Conservation (phyloP, 2,888 invertebrate species). For the Sinohyriopsis cumingii region DNA sequence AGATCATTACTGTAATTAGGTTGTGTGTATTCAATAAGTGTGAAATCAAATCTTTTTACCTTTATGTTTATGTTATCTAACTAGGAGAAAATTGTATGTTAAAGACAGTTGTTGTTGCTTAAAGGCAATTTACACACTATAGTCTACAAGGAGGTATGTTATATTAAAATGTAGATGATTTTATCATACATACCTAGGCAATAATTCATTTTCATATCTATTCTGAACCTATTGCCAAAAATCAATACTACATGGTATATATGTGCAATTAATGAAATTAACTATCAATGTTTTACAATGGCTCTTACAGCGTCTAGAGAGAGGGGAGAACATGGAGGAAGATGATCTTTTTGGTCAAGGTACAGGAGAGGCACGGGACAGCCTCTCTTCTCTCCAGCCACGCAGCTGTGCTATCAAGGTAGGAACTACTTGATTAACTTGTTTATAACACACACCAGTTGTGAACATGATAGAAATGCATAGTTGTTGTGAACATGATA, state of each 20-base stretch:
- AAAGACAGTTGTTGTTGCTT: too few relatives aligned
- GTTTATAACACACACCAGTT: neutral
- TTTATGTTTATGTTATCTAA: too few relatives aligned
- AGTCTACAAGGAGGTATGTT: too few relatives aligned
- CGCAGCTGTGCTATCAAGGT: slow-evolving; percentile 67
- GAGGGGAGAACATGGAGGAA: slow-evolving; percentile 71
- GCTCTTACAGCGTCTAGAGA: slow-evolving; percentile 61
- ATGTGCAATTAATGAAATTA: neutral
- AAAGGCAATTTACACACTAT: too few relatives aligned
- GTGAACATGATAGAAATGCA: too few relatives aligned
- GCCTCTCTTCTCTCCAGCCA: slow-evolving; percentile 64
- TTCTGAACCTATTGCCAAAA: neutral
- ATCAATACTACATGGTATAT: neutral
- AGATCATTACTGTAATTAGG: too few relatives aligned
- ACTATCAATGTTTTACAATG: neutral
- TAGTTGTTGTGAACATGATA: too few relatives aligned
- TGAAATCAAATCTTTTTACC: too few relatives aligned
- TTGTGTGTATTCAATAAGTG: too few relatives aligned
- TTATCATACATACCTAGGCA: too few relatives aligned
- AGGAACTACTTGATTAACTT: slow-evolving; percentile 2
- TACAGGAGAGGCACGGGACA: slow-evolving; percentile 70
- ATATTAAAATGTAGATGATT: too few relatives aligned
- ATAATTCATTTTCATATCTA: neutral
- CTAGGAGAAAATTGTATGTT: too few relatives aligned
- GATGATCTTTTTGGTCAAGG: slow-evolving; percentile 67